Base-by-base conservation (phyloP, 2,797 vertebrate genomes). In the Chrysocyon brachyurus region DNA sequence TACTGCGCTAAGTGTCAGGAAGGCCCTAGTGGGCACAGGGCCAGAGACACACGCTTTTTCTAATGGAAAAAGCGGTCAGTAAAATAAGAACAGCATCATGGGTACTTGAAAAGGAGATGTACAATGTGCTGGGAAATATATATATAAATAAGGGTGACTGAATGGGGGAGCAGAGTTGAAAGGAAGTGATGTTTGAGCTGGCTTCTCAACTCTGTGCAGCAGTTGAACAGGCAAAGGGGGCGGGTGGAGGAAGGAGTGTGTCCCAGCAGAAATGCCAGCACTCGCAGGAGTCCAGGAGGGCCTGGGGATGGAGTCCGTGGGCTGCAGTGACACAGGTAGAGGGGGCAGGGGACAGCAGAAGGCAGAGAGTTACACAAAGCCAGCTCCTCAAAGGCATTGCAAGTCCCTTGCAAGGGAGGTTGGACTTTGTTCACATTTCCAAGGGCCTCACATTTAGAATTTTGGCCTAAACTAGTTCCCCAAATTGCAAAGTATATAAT, bases 171-270 rank as follows among this genome's bases (percentile, higher is more conserved):
- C 59, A 85, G 68, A 28, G 54, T 6, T 33, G 36, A 49, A 87
- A 92, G 81, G 75, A 92, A 88, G 64, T 33, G 54, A 31, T 46
- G 59, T 59, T 66, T 96, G 84, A 75, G 83, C 70, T 96, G 82
- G 63, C 36, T 63, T 46, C 54, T 87, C 54, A 52, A 40, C 19
- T 28, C 36, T 52, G 68, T 52, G 83, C 54, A 54, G 95, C 94
- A 93, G 40, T 75, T 22, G 72, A 61, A 77, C 46, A 95, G 46
- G 56, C 15, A 33, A 24, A 9, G 33, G 24, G 14, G 36, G 40
- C 1, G 11, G 15, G 28, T n/a, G 22, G 33, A 70, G 72, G 46
- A 64, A 36, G 59, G 87, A 59, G 95, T 9, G 1, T 3, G 40
- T 64, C 12, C 73, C 57, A 33, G 89, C 12, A 24, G 59, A 54